Conservation (phyloP, 2,888 invertebrate species). For the Epinotia ramella region DNA sequence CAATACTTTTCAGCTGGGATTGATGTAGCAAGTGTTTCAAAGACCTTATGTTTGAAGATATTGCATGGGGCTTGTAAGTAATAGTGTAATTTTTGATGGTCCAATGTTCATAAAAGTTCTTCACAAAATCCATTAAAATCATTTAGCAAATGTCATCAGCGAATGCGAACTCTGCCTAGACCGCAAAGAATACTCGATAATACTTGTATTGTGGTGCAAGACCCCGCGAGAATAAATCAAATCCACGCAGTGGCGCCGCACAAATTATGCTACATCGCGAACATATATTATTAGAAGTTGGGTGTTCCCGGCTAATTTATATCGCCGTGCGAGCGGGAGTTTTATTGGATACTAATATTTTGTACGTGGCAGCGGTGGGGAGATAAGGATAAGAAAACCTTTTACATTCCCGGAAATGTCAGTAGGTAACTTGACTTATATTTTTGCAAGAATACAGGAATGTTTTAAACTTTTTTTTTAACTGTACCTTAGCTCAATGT, state of each 20-base stretch:
- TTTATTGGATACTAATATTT: conserved; percentile 32
- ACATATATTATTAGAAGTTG: conserved; percentile 36
- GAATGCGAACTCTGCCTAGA: neutral
- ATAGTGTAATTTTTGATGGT: neutral
- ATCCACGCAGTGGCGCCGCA: conserved; percentile 35
- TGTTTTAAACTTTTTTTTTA: too few species aligned
- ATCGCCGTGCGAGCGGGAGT: conserved; percentile 19
- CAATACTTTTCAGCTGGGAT: too few species aligned
- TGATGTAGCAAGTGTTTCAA: too few species aligned
- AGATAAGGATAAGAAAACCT: conserved; percentile 22
- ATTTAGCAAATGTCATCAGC: neutral
- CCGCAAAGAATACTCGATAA: neutral
- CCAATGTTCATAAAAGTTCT: neutral
- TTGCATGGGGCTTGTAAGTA: too few species aligned
- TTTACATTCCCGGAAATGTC: neutral
- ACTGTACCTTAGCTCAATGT: too few species aligned
- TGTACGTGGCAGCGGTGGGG: conserved; percentile 28
- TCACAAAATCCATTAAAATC: neutral
- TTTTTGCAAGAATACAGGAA: too few species aligned
- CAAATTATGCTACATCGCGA: conserved; percentile 37
- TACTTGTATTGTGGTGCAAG: conserved; percentile 4
- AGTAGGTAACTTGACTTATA: too few species aligned
- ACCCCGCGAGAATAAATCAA: conserved; percentile 27
- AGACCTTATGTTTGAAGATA: too few species aligned
- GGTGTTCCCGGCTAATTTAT: conserved; percentile 29